phyloP scores from a whole-genome alignment of 1,140 invertebrate species.

The Varroa destructor region DNA sequence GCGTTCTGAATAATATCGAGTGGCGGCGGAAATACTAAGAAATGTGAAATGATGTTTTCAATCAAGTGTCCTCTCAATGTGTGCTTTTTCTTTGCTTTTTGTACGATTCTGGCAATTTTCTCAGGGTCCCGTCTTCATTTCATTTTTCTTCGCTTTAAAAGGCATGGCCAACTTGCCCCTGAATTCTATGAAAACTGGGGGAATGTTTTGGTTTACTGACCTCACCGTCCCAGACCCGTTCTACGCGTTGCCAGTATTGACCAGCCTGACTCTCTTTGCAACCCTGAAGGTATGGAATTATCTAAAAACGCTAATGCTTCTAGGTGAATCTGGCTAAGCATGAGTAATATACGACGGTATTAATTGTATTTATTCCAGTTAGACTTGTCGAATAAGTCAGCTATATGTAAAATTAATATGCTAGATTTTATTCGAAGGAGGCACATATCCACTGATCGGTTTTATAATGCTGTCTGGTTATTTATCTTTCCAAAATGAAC shows the following conservation, averaged over 20 bases:
- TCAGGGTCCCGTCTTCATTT: conserved; percentile 72
- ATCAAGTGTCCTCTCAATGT: too few species aligned
- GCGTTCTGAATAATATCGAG: too few species aligned
- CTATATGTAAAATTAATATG: too few species aligned
- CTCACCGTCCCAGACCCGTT: conserved; percentile 77
- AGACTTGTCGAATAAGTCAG: too few species aligned
- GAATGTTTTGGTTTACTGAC: conserved; percentile 81
- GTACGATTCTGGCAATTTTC: conserved; percentile 34
- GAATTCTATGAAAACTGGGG: conserved; percentile 72
- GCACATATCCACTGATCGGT: too few species aligned
- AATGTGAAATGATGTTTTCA: too few species aligned
- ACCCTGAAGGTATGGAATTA: conserved; percentile 56
- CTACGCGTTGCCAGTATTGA: conserved; percentile 71
- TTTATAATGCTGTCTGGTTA: too few species aligned
- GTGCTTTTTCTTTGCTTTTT: too few species aligned
- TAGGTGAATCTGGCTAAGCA: conserved; percentile 30
- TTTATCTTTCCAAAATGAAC: too few species aligned
- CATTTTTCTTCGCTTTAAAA: conserved; percentile 70
- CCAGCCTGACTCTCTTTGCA: conserved; percentile 58
- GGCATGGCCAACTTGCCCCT: conserved; percentile 72
- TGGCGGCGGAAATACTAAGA: too few species aligned
- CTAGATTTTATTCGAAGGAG: too few species aligned
- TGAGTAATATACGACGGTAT: neutral
- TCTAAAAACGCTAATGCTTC: neutral
- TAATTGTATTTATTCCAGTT: too few species aligned